Evolutionary conservation across 2,888 invertebrate genomes (phyloP), one percentile per base, ranked within the genome.

Genomic region (Drymonia ruficornis): DNA sequence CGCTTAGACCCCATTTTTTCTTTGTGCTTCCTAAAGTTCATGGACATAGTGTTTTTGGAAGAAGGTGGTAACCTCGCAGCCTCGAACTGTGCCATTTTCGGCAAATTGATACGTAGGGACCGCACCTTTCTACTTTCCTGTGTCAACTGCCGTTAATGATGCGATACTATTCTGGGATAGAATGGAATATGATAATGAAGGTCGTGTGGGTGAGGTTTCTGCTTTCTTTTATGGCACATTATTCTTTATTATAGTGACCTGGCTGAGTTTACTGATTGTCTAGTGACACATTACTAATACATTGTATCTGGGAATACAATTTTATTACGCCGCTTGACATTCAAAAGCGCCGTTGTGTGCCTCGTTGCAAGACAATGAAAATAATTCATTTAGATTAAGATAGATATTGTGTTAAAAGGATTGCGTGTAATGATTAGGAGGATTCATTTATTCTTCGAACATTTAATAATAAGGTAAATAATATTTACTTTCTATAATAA

Each of bases 41-140:
- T 52, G 49, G 62, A 34, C 56, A 56, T 59, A 58, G 56, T 62
- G 62, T 66, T 64, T 64, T 53, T 70, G 67, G 67, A 61, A 65
- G 74, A 64, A 66, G 69, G 61, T 76, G 84, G 19, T 43, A 23
- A 84, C 86, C 84, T 76, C 76, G 67, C 78, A 69, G 73, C 78
- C 81, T 81, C 76, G 69, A 72, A 71, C 64, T 76, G 76, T 81
- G 84, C 79, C 79, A 82, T 86, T 87, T 83, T 72, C 74, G 69
- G 72, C 66, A 77, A 84, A 84, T 80, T 72, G 78, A 58, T 63
- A 50, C 64, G 53, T 46, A 49, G 34, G 53, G 55, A 76, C 81
- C 84, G 71, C 84, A 67, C 87, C 87, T 81, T 67, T 55, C 61
- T 66, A 78, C 72, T 81, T 80, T 76, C 73, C 40, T 75, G 66